phyloP scores from a whole-genome alignment of 2,797 vertebrate species.

The Enteromius treurensis region DNA sequence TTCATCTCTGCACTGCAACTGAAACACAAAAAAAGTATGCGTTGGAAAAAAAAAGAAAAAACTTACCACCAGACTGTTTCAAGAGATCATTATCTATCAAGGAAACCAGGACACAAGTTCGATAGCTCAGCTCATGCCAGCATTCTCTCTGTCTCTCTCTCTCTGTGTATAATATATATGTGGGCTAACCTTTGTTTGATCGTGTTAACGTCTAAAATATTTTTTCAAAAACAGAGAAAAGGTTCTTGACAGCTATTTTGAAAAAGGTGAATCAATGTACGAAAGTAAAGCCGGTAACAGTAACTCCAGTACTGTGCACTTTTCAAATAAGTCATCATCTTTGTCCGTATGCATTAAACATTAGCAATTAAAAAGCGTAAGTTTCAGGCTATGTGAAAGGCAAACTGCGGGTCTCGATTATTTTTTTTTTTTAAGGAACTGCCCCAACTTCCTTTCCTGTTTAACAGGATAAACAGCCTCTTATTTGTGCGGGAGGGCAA shows the following conservation, averaged over 20 bases:
- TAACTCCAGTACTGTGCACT: constrained; percentile 38
- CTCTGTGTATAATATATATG: constrained; percentile 26
- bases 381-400: constrained; percentile 59
- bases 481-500: constrained; percentile 21
- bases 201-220: constrained; percentile 70
- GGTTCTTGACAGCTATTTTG: constrained; percentile 51
- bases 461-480: constrained; percentile 61
- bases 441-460: constrained; percentile 61
- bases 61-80: constrained; percentile 79
- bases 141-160: constrained; percentile 56
- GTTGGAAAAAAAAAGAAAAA: constrained; percentile 64
- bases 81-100: constrained; percentile 89
- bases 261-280: constrained; percentile 39
- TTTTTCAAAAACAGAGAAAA: constrained; percentile 42
- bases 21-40: constrained; percentile 65
- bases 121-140: constrained; percentile 67
- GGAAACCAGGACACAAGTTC: constrained; percentile 81
- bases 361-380: constrained; percentile 63
- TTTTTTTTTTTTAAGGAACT: constrained; percentile 54
- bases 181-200: constrained; percentile 73
- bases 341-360: constrained; percentile 62
- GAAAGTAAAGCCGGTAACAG: constrained; percentile 42
- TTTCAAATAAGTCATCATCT: constrained; percentile 55
- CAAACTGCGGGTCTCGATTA: constrained; percentile 53
- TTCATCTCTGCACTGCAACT: constrained; percentile 85